Evolutionary conservation across 2,113 vertebrate species (phyloP).

Genomic region (Strigops habroptila): DNA sequence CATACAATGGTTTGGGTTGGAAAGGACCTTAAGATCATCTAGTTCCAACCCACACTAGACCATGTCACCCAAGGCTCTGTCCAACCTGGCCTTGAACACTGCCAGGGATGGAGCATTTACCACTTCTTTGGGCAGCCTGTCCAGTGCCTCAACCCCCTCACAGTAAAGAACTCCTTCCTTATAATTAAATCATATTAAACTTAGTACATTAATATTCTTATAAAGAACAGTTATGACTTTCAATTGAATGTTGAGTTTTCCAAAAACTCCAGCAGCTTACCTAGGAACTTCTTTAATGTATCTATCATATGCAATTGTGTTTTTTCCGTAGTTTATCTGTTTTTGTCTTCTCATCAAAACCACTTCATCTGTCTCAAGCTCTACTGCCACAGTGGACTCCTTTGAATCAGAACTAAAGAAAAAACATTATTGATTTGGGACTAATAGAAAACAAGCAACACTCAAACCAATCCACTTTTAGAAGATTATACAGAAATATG

Average conservation of each 20-base stretch:
- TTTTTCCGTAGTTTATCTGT: slow-evolving; percentile 97
- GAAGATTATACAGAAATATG: background rate
- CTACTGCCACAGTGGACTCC: slow-evolving; percentile 73
- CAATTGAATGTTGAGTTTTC: background rate
- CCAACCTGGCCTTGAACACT: no score
- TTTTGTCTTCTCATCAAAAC: slow-evolving; percentile 92
- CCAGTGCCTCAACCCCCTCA: no score
- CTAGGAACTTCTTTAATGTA: slow-evolving; percentile 91
- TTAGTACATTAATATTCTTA: background rate
- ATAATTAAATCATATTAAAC: no score
- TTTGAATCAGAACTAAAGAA: slow-evolving; percentile 87
- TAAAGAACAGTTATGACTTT: background rate
- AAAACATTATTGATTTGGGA: background rate
- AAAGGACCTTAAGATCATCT: no score
- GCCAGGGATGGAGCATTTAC: no score
- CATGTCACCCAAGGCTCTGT: no score
- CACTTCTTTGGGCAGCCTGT: no score
- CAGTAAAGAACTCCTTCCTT: no score
- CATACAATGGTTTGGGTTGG: no score
- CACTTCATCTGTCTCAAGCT: slow-evolving; percentile 90
- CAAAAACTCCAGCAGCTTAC: slow-evolving; percentile 64
- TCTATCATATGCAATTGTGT: slow-evolving; percentile 91
- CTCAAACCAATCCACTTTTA: background rate
- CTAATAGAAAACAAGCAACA: background rate
- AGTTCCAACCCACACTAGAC: no score